Evolutionary conservation across 2,113 vertebrate genomes (phyloP).

Genomic region (Xiphorhynchus elegans): DNA sequence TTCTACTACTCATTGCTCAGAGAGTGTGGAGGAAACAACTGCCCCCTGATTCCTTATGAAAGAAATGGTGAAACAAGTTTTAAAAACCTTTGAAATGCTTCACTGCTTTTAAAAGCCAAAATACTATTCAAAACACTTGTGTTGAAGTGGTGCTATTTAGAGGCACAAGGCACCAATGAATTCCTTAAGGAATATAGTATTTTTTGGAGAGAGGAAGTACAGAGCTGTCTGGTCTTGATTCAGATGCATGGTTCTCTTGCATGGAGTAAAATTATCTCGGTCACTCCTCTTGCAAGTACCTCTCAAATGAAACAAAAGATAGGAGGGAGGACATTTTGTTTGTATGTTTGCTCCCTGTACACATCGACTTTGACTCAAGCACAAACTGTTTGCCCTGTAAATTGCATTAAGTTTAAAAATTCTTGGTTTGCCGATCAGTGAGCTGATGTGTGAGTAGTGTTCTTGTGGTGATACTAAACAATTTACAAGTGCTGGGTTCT

Average conservation of each 20-base stretch:
- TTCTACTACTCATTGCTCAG: background rate
- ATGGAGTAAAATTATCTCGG: background rate
- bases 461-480: background rate
- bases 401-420: background rate
- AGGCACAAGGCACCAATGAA: background rate
- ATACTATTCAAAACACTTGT: background rate
- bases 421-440: background rate
- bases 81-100: background rate
- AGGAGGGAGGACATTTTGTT: background rate
- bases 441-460: background rate
- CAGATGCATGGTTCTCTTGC: background rate
- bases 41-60: background rate
- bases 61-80: background rate
- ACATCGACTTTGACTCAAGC: background rate
- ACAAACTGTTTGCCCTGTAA: background rate
- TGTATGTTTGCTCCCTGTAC: background rate
- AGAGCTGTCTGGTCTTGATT: background rate
- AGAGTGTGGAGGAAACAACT: background rate
- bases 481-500: background rate
- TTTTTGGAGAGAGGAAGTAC: background rate
- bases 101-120: background rate
- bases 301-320: background rate
- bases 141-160: background rate
- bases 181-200: background rate
- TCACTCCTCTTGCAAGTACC: background rate